phyloP scores from a whole-genome alignment of 2,797 vertebrate species.

The Tenualosa ilisha region DNA sequence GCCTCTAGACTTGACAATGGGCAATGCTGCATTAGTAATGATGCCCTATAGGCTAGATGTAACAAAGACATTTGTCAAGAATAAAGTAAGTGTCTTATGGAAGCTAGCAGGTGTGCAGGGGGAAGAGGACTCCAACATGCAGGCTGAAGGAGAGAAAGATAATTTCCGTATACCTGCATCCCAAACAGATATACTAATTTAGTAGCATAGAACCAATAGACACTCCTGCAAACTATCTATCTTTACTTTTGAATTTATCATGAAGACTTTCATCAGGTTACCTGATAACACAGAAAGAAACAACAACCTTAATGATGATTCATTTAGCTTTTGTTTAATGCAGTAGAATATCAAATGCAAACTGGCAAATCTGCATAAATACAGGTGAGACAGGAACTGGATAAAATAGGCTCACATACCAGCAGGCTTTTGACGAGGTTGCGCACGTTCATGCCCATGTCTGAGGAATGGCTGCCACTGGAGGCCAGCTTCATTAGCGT shows the following conservation, averaged over 20 bases:
- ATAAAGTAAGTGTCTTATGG: background rate
- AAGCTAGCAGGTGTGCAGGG: too few species aligned
- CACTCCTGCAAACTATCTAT: too few species aligned
- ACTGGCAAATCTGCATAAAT: background rate
- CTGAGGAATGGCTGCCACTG: constrained; percentile 81
- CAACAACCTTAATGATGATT: too few species aligned
- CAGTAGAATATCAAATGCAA: too few species aligned
- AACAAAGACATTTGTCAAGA: background rate
- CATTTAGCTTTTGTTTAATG: too few species aligned
- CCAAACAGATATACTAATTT: too few species aligned
- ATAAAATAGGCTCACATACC: constrained; percentile 65
- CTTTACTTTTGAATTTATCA: too few species aligned
- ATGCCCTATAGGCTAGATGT: background rate
- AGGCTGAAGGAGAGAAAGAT: too few species aligned
- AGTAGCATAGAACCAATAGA: background rate
- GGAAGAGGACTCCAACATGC: too few species aligned
- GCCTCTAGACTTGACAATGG: background rate
- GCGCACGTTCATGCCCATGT: constrained; percentile 89
- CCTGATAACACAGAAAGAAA: too few species aligned
- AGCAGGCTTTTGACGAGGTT: constrained; percentile 85
- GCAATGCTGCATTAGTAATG: background rate
- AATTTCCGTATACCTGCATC: too few species aligned
- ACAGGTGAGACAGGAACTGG: background rate
- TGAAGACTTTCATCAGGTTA: too few species aligned
- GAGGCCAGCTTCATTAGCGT: constrained; percentile 91